A percentile compares a stretch with the other conserved stretches of the same genome.
phyloP scores from a whole-genome alignment of 2,113 vertebrate genomes.

The Manacus vitellinus region DNA sequence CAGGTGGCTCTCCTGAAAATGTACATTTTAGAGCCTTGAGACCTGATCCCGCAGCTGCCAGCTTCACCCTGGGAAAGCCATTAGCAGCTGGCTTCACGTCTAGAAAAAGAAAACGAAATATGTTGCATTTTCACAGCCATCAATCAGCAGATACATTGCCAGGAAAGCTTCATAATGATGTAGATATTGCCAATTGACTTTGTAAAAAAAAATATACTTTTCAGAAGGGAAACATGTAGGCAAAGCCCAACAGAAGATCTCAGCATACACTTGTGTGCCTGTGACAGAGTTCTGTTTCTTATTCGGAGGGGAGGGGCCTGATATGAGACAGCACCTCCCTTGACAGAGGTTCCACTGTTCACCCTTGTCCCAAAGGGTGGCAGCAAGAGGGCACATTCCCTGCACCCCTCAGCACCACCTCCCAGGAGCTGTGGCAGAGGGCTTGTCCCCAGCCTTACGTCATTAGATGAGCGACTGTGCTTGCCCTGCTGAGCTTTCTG shows the following conservation, averaged over 20 bases:
- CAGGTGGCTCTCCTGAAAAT: conserved; percentile 6
- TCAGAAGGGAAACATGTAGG: background rate
- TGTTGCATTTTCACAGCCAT: conserved; percentile 54
- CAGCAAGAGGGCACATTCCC: background rate
- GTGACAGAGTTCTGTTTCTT: background rate
- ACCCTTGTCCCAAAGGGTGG: background rate
- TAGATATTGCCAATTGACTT: background rate
- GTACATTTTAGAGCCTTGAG: background rate
- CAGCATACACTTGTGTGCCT: accelerated
- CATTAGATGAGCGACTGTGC: background rate
- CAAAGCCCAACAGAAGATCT: background rate
- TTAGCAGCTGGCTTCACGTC: conserved; percentile 46
- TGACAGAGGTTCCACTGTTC: background rate
- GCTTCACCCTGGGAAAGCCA: conserved; percentile 37
- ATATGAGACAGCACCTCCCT: background rate
- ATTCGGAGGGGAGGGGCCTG: accelerated
- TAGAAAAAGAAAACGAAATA: conserved; percentile 49
- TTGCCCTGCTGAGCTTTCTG: background rate
- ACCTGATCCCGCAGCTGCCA: conserved; percentile 46
- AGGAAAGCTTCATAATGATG: conserved; percentile 44
- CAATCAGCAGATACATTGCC: conserved; percentile 38
- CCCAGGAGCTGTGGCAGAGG: background rate
- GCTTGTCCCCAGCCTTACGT: accelerated
- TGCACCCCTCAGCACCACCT: background rate
- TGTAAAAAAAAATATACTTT: background rate